Conservation (phyloP, 2,797 vertebrate species). For the Coilia nasus region DNA sequence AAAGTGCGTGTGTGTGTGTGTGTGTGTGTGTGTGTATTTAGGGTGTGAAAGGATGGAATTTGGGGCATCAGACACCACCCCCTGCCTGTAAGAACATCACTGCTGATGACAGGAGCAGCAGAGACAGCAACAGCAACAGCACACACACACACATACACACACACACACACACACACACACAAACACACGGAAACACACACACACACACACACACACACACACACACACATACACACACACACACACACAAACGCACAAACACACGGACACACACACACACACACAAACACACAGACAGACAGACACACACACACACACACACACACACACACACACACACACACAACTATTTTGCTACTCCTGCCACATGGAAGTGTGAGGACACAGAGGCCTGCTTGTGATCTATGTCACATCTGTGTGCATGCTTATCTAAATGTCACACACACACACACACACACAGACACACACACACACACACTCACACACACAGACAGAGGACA, state of each 20-base stretch:
- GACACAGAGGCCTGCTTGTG: background rate
- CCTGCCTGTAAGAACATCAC: background rate
- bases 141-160: background rate
- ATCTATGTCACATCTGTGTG: no score
- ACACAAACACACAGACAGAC: background rate
- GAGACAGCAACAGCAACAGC: background rate
- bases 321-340: background rate
- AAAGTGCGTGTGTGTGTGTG: background rate
- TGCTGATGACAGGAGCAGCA: slow-evolving; percentile 5
- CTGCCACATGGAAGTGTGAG: no score
- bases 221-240: background rate
- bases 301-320: background rate
- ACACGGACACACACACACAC: background rate
- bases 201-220: slow-evolving; percentile 17
- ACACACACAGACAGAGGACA: background rate
- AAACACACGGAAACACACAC: background rate
- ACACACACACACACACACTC: background rate
- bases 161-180: background rate
- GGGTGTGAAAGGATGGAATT: background rate
- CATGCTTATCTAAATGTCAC: background rate
- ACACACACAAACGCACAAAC: background rate
- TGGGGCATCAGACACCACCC: background rate
- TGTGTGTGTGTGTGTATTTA: background rate
- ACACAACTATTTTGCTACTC: no score
- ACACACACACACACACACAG: no score